These are phyloP conservation scores for Fundulus diaphanus DNA, from an alignment of 2,797 vertebrate genomes.

Conservation along the genomic window DNA sequence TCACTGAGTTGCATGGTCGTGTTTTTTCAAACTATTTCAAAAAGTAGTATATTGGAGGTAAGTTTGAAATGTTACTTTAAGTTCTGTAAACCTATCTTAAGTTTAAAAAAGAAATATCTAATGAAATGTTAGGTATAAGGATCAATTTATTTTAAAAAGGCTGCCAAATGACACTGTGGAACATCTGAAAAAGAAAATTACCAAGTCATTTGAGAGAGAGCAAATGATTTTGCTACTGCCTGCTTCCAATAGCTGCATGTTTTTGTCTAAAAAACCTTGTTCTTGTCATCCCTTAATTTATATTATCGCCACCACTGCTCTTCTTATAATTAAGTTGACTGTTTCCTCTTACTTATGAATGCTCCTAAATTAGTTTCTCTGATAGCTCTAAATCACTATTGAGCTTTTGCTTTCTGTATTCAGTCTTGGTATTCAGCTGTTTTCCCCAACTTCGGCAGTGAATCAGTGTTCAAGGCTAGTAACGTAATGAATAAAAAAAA, in stretches of 20 bases:
- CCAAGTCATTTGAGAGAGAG: not conserved
- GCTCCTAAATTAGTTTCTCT: not conserved
- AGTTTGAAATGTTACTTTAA: not conserved
- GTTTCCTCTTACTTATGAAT: not conserved
- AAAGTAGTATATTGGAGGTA: not conserved
- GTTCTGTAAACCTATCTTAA: not conserved
- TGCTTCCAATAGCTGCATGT: not conserved
- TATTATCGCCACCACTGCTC: not conserved
- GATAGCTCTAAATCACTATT: not conserved
- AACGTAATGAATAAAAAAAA: conserved; percentile 13
- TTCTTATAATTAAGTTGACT: not conserved
- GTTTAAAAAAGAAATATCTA: not conserved
- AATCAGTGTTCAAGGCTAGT: conserved; percentile 9
- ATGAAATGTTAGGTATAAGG: not conserved
- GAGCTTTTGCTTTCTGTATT: not conserved
- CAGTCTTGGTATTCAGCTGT: conserved; percentile 1
- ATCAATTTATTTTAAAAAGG: not conserved
- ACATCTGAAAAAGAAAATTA: not conserved
- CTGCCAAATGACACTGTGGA: not conserved
- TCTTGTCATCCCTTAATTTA: not conserved
- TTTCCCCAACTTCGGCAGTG: conserved; percentile 10
- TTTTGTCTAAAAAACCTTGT: conserved; percentile 3
- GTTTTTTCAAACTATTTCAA: not conserved
- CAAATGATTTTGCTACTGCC: not conserved
- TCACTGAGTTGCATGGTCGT: not conserved